Evolutionary conservation across 2,888 invertebrate species (phyloP), one percentile per base, ranked within the genome.

Genomic region (Muschampia plurimacula): DNA sequence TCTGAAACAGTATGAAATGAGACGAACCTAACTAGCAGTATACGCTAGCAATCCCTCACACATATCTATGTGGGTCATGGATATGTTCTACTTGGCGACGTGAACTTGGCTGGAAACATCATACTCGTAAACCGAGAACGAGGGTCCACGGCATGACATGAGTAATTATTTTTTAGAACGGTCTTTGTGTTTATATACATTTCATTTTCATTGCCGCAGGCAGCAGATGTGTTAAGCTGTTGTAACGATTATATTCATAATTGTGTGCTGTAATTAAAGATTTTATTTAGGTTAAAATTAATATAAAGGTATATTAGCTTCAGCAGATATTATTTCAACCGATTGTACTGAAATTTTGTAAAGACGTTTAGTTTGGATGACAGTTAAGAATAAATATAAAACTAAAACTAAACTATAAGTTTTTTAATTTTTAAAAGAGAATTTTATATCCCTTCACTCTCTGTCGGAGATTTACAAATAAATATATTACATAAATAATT

Each of bases 51-150:
- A 32, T 57, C 10, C 22, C 10, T 57, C 12, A 57, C 57, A 57
- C 49, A 49, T 41, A 44, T 59, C 59, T 80, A 81, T 85, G 82
- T 82, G 76, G 87, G 87, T 88, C 87, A 89, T 81, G 84, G 85
- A 84, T 86, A 82, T 81, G 84, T 82, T 83, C 84, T 83, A 89
- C 83, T 89, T 89, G 87, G 86, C 87, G 76, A 75, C 69, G 73
- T 81, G 81, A 83, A 83, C 83, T 87, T 86, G 85, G 84, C 85
- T 81, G 77, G 4, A 74, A 78, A 76, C 76, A 83, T 83, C 82
- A 83, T 70, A 52, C 77, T 73, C 74, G 59, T 75, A 77, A 80
- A 75, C 72, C 59, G 76, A 71, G 55, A 72, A 71, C 59, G 64
- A 67, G 62, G 44, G 41, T 52, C 46, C 22, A 64, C 15, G 39